Evolutionary conservation across 2,888 invertebrate genomes (phyloP).

Genomic region (Caenorhabditis doughertyi): DNA sequence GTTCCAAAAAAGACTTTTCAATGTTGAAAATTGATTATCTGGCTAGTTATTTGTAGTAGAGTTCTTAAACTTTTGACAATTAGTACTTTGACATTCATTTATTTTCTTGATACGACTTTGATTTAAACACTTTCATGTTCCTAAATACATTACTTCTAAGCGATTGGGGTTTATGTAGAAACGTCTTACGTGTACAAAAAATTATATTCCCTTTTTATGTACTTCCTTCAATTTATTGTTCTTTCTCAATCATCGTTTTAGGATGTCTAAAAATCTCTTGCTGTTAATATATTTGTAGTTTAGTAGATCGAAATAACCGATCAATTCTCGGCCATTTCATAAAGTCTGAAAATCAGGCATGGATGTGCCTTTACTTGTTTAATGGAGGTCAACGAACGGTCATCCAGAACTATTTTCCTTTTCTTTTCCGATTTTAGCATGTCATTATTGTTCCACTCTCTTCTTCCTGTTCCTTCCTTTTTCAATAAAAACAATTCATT

Average conservation of each 20-base stretch:
- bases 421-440: not conserved
- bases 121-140: no score
- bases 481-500: not conserved
- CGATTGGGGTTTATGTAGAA: no score
- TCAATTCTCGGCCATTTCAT: not conserved
- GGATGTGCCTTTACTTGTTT: not conserved
- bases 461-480: not conserved
- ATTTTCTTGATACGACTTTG: no score
- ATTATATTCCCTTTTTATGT: no score
- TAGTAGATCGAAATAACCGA: not conserved
- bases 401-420: conserved; percentile 1
- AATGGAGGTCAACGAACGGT: conserved; percentile 43
- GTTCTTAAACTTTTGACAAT: no score
- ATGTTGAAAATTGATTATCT: not conserved
- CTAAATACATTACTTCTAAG: no score
- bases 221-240: no score
- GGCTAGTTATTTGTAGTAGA: no score
- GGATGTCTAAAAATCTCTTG: not conserved
- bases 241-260: no score
- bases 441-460: not conserved
- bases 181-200: no score
- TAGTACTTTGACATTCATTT: no score
- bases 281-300: not conserved
- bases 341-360: conserved; percentile 41
- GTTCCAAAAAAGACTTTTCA: not conserved